Evolutionary conservation across 1,140 invertebrate genomes (phyloP).

Genomic region (Drosophila equinoxialis): DNA sequence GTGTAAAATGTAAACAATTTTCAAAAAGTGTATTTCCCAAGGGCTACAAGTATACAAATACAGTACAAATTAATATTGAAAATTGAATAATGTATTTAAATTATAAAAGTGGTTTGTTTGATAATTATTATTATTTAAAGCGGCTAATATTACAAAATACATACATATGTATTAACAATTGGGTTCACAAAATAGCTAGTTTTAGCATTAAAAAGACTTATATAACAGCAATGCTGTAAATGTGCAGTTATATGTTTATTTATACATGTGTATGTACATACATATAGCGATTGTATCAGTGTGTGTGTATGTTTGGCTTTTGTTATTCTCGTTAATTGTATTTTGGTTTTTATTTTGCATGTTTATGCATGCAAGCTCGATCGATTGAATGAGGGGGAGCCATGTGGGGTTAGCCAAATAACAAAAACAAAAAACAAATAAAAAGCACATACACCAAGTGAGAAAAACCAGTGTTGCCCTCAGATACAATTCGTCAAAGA

Average conservation of each 20-base stretch:
- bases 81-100: too few species aligned
- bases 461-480: conserved; percentile 18
- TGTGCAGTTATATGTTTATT: conserved; percentile 44
- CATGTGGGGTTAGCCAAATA: conserved; percentile 56
- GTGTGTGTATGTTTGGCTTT: conserved; percentile 64
- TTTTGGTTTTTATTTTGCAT: conserved; percentile 79
- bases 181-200: not conserved
- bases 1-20: too few species aligned
- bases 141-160: too few species aligned
- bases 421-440: conserved; percentile 23
- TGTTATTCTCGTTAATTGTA: conserved; percentile 79
- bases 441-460: conserved; percentile 22
- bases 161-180: too few species aligned
- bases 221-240: conserved; percentile 20
- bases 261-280: conserved; percentile 44
- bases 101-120: too few species aligned
- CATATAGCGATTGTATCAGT: conserved; percentile 2
- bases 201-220: conserved; percentile 4
- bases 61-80: too few species aligned
- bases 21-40: too few species aligned
- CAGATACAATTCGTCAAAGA: conserved; percentile 7
- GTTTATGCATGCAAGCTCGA: conserved; percentile 74
- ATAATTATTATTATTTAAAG: too few species aligned
- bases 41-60: too few species aligned
- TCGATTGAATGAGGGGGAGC: conserved; percentile 63